Evolutionary conservation across 1,140 invertebrate genomes (phyloP), one percentile per base, ranked within the genome.

Genomic region (Trichomalopsis sarcophagae): DNA sequence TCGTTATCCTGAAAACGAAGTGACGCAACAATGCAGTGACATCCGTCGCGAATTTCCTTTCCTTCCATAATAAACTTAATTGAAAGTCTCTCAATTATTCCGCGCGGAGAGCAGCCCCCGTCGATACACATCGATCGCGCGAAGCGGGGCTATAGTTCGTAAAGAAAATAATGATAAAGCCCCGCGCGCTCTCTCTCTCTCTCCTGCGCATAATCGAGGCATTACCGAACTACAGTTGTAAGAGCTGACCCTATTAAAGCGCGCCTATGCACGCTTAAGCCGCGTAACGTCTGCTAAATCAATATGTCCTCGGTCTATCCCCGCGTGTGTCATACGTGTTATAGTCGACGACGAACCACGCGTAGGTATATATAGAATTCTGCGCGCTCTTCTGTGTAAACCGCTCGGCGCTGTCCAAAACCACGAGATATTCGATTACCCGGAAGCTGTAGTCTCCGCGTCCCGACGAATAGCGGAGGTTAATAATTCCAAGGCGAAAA

Each of bases 11-110:
- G 55, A 71, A 71, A 71, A 55, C 11, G 17, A 62, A 62, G n/a
- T 78, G 44, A 78, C 23, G 75, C 44, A 78, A 78, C 36, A 78
- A 78, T 33, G 23, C 75, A 7, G 44, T 6, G 11, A 44, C 75
- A 50, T 27, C 44, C 44, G 74, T 44, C 30, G 11, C 50, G 11
- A 33, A 55, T 66, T 79, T 62, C 36, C 6, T 44, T 36, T 77
- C 75, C 14, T 47, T 44, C 40, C 21, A 13, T 47, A 44, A 81
- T 62, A 84, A 84, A 75, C 79, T 81, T 85, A 85, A 85, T 85
- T 81, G 73, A 81, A 85, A 81, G 84, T 75, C 74, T 69, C 75
- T 85, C 73, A 77, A 85, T 85, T 85, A 81, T 77, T 23, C 40
- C 13, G 23, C 30, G 40, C 40, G 40, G 14, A 71, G 14, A 9